Percentiles rank a stretch among this genome's conserved stretches.
Conservation (phyloP, 2,888 invertebrate species). For the Acheta domesticus region DNA sequence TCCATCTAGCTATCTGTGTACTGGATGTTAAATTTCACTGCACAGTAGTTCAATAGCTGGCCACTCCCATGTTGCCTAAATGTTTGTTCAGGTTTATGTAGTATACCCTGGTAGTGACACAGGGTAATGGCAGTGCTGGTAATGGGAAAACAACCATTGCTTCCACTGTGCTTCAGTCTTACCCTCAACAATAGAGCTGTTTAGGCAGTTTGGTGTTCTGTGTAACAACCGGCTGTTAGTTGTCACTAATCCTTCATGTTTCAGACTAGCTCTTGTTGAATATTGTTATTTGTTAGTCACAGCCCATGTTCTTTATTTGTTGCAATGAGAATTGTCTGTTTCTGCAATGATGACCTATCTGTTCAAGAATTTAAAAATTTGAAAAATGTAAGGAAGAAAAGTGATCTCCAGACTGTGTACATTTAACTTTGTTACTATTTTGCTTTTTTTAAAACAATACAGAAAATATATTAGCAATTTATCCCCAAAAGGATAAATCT, state of each 20-base stretch:
- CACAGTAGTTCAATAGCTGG: background rate
- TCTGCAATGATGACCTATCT: conserved; percentile 5
- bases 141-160: background rate
- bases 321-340: background rate
- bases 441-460: conserved; percentile 11
- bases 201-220: conserved; percentile 9
- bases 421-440: conserved; percentile 11
- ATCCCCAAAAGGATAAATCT: background rate
- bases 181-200: background rate
- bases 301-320: background rate
- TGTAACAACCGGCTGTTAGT: background rate
- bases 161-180: background rate
- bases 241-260: conserved; percentile 1
- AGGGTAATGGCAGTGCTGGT: background rate
- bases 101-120: background rate
- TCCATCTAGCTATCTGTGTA: conserved; percentile 10
- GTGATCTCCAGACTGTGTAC: conserved; percentile 18
- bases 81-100: conserved; percentile 8
- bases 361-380: background rate
- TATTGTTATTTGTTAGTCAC: background rate
- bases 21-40: background rate
- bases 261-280: conserved; percentile 3
- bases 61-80: background rate
- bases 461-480: conserved; percentile 10
- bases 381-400: background rate